A percentile compares a stretch with the other conserved stretches of the same genome.
Conservation (phyloP, 2,797 vertebrate species). For the Coccyzus lansbergi region DNA sequence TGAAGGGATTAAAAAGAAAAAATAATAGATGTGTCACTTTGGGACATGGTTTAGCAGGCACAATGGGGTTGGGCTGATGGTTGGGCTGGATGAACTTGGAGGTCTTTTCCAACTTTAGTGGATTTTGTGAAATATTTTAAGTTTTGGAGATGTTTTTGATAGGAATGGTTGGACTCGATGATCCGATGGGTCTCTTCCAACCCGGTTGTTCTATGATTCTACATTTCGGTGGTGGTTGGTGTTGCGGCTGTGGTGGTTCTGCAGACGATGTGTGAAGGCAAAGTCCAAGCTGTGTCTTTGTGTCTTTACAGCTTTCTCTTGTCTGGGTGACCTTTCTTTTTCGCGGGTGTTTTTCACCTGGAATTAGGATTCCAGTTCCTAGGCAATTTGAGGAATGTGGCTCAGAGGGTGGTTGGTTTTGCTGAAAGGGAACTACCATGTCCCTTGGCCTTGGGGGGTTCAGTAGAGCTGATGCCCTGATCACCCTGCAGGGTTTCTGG, state of each 20-base stretch:
- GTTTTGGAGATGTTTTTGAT: background rate
- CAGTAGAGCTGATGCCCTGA: fast-evolving
- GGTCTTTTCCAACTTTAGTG: too few relatives aligned
- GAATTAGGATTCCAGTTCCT: background rate
- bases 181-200: too few relatives aligned
- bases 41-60: too few relatives aligned
- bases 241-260: background rate
- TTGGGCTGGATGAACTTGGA: too few relatives aligned
- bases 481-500: background rate
- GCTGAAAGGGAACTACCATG: fast-evolving
- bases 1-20: too few relatives aligned
- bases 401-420: fast-evolving
- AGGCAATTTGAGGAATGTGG: fast-evolving
- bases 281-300: background rate
- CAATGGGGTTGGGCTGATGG: too few relatives aligned
- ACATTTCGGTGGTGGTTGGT: background rate
- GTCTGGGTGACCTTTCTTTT: background rate
- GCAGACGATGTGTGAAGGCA: background rate
- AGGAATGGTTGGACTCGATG: too few relatives aligned
- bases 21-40: too few relatives aligned
- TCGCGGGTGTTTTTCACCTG: fast-evolving
- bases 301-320: background rate
- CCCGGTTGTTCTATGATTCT: too few relatives aligned
- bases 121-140: background rate
- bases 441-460: background rate